Conservation (phyloP, 2,888 invertebrate species). For the Lithophane socia region DNA sequence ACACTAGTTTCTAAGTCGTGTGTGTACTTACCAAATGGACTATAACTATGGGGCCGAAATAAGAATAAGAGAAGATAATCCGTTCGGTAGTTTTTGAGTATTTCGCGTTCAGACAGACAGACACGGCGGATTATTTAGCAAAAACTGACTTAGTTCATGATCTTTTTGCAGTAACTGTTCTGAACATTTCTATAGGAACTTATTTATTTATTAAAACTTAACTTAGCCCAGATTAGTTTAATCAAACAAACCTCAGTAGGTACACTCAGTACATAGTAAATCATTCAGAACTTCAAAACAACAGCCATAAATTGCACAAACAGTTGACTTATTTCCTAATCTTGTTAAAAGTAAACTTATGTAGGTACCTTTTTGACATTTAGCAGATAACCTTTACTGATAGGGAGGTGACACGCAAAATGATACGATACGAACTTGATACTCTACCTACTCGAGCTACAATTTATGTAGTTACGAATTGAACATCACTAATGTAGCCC, state of each 20-base stretch:
- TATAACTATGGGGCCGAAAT: too few species aligned
- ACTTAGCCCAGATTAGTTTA: background rate
- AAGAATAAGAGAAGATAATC: too few species aligned
- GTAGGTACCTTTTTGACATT: slow-evolving; percentile 31
- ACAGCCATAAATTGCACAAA: slow-evolving; percentile 21
- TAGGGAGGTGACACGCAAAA: slow-evolving; percentile 25
- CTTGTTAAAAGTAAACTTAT: slow-evolving; percentile 37
- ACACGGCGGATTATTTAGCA: too few species aligned
- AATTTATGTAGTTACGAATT: background rate
- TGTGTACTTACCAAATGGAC: too few species aligned
- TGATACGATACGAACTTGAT: slow-evolving; percentile 32
- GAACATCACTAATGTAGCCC: slow-evolving; percentile 37
- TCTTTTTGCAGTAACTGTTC: background rate
- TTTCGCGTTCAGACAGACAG: too few species aligned
- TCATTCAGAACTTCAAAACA: slow-evolving; percentile 35
- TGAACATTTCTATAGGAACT: background rate
- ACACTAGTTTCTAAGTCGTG: too few species aligned
- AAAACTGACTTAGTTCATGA: background rate
- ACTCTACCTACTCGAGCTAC: background rate
- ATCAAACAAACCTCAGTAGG: background rate
- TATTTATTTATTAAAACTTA: too few species aligned
- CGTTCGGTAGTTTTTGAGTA: too few species aligned
- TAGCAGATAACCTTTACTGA: slow-evolving; percentile 35
- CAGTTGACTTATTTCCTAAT: slow-evolving; percentile 23
- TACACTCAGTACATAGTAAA: slow-evolving; percentile 21